These are phyloP conservation scores for Gobio occitaniae DNA, from an alignment of 2,797 vertebrate genomes.

Conservation along the genomic window DNA sequence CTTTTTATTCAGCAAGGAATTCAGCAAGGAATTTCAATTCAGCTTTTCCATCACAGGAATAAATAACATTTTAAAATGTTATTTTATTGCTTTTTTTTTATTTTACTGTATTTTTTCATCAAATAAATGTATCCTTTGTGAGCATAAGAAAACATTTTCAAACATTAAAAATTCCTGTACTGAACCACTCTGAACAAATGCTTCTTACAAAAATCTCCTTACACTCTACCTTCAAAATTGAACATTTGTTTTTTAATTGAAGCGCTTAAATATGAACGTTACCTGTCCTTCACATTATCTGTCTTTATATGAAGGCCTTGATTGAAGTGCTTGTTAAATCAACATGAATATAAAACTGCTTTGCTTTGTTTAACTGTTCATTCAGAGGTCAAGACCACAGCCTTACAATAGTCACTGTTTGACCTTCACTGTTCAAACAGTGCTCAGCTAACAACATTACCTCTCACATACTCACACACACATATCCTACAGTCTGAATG, in stretches of 20 bases:
- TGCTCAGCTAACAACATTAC: slow-evolving; percentile 13
- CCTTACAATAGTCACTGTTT: not conserved
- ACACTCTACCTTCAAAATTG: not conserved
- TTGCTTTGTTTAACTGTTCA: slow-evolving; percentile 30
- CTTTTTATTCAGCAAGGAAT: not conserved
- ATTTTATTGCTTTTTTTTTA: too few relatives aligned
- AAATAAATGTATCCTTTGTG: not conserved
- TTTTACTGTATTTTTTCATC: not conserved
- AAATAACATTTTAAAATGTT: too few relatives aligned
- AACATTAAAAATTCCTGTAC: not conserved
- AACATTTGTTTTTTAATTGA: not conserved
- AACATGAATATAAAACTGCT: not conserved
- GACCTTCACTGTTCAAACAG: slow-evolving; percentile 15
- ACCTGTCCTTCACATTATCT: not conserved
- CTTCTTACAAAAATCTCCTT: not conserved
- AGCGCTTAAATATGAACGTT: not conserved
- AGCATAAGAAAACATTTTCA: not conserved
- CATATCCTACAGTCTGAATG: not conserved
- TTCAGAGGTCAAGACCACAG: slow-evolving; percentile 17
- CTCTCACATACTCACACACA: not conserved
- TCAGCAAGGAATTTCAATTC: too few relatives aligned
- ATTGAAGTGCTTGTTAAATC: slow-evolving; percentile 8
- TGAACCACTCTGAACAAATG: not conserved
- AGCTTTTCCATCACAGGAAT: too few relatives aligned
- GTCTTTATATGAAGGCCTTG: not conserved